Conservation (phyloP, 2,113 vertebrate species). For the Poicephalus gulielmi region DNA sequence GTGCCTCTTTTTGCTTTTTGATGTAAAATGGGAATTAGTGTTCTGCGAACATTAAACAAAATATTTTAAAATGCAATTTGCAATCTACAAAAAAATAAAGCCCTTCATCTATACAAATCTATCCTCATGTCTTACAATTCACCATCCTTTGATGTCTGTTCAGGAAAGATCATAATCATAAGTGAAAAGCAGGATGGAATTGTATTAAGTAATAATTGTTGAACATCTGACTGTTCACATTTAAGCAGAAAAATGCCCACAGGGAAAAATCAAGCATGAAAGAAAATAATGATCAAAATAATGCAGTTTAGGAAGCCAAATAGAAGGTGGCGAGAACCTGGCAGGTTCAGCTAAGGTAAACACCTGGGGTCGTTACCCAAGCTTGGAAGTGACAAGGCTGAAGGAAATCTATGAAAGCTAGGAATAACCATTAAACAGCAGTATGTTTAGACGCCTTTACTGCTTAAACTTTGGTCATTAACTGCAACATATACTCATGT, state of each 20-base stretch:
- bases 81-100: background rate
- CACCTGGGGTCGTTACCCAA: background rate
- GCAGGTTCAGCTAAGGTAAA: background rate
- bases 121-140: background rate
- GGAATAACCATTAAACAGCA: background rate
- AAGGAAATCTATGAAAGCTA: background rate
- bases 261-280: background rate
- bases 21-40: slow-evolving; percentile 97
- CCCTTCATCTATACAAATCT: background rate
- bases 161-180: background rate
- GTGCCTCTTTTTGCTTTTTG: slow-evolving; percentile 98
- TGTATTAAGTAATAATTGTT: background rate
- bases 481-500: background rate
- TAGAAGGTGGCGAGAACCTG: background rate
- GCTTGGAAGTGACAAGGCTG: background rate
- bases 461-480: background rate
- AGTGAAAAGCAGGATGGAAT: background rate
- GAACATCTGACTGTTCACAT: background rate
- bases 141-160: background rate
- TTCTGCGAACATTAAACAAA: slow-evolving; percentile 77
- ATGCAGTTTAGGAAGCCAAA: background rate
- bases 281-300: background rate
- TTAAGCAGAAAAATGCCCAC: background rate
- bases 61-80: slow-evolving; percentile 33
- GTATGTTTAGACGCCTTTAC: background rate